phyloP scores from a whole-genome alignment of 1,140 invertebrate species.

The Leptinotarsa texana region DNA sequence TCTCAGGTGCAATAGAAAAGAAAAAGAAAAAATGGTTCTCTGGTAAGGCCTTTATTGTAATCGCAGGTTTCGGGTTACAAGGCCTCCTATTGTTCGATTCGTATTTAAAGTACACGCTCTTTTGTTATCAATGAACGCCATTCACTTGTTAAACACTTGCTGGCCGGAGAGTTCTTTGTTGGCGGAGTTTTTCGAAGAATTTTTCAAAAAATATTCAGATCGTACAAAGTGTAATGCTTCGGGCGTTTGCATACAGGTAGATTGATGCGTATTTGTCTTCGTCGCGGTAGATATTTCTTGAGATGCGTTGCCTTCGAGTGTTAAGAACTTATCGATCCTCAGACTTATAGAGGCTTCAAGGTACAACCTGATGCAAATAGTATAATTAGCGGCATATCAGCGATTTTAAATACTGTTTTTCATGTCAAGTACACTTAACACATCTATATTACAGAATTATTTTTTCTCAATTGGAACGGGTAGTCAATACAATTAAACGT shows the following conservation, averaged over 20 bases:
- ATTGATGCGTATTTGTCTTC: constrained; percentile 17
- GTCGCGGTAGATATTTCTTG: background rate
- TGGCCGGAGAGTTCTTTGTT: constrained; percentile 41
- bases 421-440: no score
- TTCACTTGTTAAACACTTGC: constrained; percentile 51
- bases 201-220: constrained; percentile 40
- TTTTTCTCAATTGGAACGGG: no score
- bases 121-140: constrained; percentile 51
- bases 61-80: constrained; percentile 46
- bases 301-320: background rate
- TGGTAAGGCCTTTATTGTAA: constrained; percentile 41
- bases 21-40: constrained; percentile 39
- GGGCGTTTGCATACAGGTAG: constrained; percentile 15
- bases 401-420: no score
- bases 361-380: background rate
- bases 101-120: constrained; percentile 48
- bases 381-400: no score
- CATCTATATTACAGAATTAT: no score
- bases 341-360: background rate
- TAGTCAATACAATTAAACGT: no score
- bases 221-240: constrained; percentile 1
- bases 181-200: constrained; percentile 42
- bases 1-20: constrained; percentile 42
- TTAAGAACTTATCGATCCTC: background rate
- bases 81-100: constrained; percentile 44